Percentiles rank a stretch among this genome's conserved stretches.
These are phyloP conservation scores for Chelonia mydas DNA, from an alignment of 2,797 vertebrate genomes.

Conservation along the genomic window DNA sequence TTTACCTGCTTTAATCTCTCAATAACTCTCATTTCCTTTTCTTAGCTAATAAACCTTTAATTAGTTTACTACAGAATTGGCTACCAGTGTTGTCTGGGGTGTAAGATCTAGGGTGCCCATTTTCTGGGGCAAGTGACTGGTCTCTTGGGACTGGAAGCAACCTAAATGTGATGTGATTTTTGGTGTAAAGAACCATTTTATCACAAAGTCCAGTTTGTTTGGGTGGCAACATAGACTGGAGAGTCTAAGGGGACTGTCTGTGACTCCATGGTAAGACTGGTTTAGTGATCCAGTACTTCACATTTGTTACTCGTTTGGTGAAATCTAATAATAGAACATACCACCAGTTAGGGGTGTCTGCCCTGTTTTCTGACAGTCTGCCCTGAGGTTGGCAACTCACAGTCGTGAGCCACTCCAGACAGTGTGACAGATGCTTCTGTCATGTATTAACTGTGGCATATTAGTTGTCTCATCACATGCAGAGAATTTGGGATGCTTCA, in stretches of 20 bases:
- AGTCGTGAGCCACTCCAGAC: neutral
- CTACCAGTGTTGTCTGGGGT: neutral
- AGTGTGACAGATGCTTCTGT: slow-evolving; percentile 16
- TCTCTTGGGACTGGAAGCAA: neutral
- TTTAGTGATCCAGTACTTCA: neutral
- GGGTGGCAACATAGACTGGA: neutral
- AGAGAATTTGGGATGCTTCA: slow-evolving; percentile 50
- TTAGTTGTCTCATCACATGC: slow-evolving; percentile 73
- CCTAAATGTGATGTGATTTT: neutral
- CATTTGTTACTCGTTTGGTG: neutral
- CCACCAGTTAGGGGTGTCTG: neutral
- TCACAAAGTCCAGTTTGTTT: neutral
- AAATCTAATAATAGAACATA: neutral
- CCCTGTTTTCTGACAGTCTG: neutral
- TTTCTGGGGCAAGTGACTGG: neutral
- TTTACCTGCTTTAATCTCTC: neutral
- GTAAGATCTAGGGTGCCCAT: neutral
- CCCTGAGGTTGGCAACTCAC: neutral
- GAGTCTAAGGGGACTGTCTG: neutral
- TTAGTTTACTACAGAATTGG: neutral
- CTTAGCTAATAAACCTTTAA: neutral
- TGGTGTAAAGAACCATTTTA: neutral
- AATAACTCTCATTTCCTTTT: neutral
- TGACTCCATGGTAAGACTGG: neutral
- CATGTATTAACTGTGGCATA: slow-evolving; percentile 58